Percentiles rank a stretch among this genome's conserved stretches.
These are phyloP conservation scores for Pseudorasbora parva DNA, from an alignment of 2,113 vertebrate genomes.

Conservation along the genomic window DNA sequence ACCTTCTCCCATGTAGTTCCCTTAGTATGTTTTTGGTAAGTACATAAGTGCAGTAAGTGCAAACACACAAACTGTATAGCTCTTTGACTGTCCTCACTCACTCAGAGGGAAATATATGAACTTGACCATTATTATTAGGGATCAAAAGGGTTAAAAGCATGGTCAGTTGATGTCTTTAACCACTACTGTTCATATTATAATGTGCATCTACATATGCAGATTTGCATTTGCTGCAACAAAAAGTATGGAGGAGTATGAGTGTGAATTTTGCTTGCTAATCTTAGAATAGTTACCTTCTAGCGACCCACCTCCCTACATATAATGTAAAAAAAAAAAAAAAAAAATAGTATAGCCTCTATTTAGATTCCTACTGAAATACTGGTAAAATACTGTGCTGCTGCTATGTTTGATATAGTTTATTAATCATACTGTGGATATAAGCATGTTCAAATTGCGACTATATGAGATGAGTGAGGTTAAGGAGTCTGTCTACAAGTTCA, in stretches of 20 bases:
- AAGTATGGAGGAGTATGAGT: background rate
- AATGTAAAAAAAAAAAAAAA: background rate
- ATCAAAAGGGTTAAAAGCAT: background rate
- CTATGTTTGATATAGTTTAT: background rate
- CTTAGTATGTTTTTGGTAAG: no score
- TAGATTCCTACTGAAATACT: background rate
- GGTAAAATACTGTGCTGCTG: background rate
- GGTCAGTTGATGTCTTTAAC: background rate
- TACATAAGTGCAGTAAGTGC: no score
- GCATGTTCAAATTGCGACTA: background rate
- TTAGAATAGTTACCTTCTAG: background rate
- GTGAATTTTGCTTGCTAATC: background rate
- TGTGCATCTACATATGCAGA: background rate
- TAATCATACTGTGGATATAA: background rate
- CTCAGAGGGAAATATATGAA: background rate
- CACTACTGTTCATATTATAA: background rate
- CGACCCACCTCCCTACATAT: background rate
- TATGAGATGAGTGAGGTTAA: conserved; percentile 31
- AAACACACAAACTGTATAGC: no score
- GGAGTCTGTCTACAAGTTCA: conserved; percentile 15
- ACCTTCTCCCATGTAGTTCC: no score
- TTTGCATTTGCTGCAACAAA: background rate
- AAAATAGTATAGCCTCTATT: background rate
- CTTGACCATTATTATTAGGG: background rate
- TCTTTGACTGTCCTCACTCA: background rate